phyloP scores from a whole-genome alignment of 2,888 invertebrate species.

The Athripsodes cinereus region DNA sequence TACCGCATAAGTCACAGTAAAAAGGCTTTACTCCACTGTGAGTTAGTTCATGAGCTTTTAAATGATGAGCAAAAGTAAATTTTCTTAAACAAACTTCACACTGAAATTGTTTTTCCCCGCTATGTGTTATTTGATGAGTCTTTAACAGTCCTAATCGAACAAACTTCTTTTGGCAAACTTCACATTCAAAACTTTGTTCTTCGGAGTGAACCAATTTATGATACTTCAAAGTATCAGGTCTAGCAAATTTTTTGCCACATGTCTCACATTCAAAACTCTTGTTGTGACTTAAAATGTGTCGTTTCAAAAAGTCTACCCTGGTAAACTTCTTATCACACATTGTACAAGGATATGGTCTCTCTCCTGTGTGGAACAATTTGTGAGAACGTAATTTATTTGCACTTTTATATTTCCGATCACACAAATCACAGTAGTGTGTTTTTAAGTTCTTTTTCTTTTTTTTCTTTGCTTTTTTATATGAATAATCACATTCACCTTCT shows the following conservation, averaged over 20 bases:
- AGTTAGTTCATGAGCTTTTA: neutral
- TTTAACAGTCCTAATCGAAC: neutral
- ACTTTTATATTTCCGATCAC: neutral
- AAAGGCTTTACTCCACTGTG: neutral
- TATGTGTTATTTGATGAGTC: neutral
- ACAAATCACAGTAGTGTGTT: too few species aligned
- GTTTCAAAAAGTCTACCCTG: neutral
- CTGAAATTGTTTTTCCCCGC: neutral
- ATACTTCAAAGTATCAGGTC: neutral
- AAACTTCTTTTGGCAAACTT: neutral
- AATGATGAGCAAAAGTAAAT: neutral
- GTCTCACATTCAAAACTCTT: neutral
- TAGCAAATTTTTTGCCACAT: too few species aligned
- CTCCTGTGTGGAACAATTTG: neutral
- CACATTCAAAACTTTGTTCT: neutral
- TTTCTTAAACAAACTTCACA: neutral
- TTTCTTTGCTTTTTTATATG: too few species aligned
- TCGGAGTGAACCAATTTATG: neutral
- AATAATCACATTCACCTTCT: too few species aligned
- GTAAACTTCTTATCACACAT: neutral
- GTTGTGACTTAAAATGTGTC: neutral
- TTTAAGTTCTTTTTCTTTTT: too few species aligned
- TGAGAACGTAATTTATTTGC: neutral
- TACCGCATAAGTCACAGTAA: neutral
- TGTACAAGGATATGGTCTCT: constrained; percentile 2